Evolutionary conservation across 2,888 invertebrate species (phyloP), one percentile per base, ranked within the genome.

Genomic region (Tachina fera): DNA sequence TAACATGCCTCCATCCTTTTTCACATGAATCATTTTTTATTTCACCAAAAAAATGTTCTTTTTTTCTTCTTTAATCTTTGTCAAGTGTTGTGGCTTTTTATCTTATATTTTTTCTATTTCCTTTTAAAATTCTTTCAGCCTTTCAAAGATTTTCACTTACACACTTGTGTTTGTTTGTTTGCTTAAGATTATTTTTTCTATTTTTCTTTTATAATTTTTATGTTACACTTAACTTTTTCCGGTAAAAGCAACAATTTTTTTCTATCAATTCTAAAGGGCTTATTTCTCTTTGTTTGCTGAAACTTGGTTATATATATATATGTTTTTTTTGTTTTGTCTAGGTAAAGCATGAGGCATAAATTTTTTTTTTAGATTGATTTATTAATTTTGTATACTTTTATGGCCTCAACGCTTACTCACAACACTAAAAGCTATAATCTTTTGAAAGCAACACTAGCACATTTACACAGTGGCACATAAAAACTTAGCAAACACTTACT

Each of bases 331-430:
- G 3, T 60, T 60, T 74, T 70, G 53, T 43, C 31, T 43, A 10
- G 53, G 9, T 45, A 16, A 75, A 31, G 13, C 31, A 72, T 31
- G 0, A 31, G 31, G 31, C 31, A 0, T 31, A 14, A 8, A 49
- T 49, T 49, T 61, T 76, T 72, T 71, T 81, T 77, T 14, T n/a
- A 60, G 72, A 79, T 79, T 79, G 78, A 83, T 79, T 83, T 83
- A 83, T 76, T 79, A 79, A 63, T 71, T 53, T 71, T 79, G 71
- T 79, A 56, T 71, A 79, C 71, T 63, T 79, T 71, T 53, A 31
- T 63, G 47, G 79, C 47, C 56, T 53, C 39, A 78, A 78, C n/a
- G 68, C 43, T 70, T 70, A 49, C 49, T 68, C 61, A 43, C 19
- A 58, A 31, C 19, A 58, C 63, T 11, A 16, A 45, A 19, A 53